Evolutionary conservation across 2,888 invertebrate species (phyloP), one percentile per base, ranked within the genome.

Genomic region (Melanchra persicariae): DNA sequence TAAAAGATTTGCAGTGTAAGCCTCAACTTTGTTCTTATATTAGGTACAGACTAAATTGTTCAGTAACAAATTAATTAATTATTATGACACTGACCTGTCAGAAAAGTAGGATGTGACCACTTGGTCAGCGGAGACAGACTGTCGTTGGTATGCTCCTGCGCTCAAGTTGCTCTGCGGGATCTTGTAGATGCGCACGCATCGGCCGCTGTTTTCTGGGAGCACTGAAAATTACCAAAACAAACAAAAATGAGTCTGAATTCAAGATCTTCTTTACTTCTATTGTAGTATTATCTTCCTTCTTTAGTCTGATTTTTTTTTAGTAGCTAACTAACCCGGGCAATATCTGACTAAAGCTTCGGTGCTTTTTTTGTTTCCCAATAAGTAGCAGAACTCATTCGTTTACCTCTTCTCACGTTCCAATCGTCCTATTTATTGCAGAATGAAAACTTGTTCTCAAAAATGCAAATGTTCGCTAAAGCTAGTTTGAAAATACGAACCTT

Each of bases 111-210:
- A 94, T 15, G 93, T 91, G 79, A 94, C 93, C 40, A 95, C 95
- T 80, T 95, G 96, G 85, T 95, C 95, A 0, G 95, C 95, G 12
- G 96, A 95, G 8, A 95, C 94, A 0, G 95, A 95, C 82, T 96
- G 96, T 8, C 96, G 89, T 80, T 95, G 96, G 88, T 95, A 95
- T 1, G 95, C 90, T 62, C 94, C 94, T 0, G 95, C 95, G 87
- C 95, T 95, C 26, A 96, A 90, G 88, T 95, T 95, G 87, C 94
- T 94, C 80, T 95, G 95, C 22, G 96, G 96, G 68, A 96, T 94
- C 83, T 93, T 94, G 90, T 95, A 95, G 80, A 96, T 94, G 37
- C 95, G 92, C 69, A 95, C 96, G 77, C 95, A 95, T 1, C 96
- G 92, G 0, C 93, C 94, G 76, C 94, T 95, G 89, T 94, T 95